Conservation (phyloP, 2,888 invertebrate genomes). For the Idaea straminata region DNA sequence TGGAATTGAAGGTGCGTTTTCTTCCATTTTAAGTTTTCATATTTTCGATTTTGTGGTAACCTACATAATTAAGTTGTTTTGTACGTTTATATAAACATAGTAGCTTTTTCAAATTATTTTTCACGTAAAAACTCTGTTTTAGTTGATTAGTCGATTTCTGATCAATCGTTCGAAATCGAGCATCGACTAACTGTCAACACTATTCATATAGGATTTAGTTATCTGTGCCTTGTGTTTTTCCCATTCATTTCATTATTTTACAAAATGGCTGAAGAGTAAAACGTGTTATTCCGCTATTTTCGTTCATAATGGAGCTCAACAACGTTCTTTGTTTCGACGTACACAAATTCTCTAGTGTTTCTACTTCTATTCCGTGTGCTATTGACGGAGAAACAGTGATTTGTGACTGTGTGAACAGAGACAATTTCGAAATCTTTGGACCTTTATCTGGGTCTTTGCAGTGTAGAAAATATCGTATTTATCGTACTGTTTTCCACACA, state of each 20-base stretch:
- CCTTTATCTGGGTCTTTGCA: constrained; percentile 39
- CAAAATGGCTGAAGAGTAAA: constrained; percentile 78
- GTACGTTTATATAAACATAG: no score
- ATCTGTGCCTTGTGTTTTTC: constrained; percentile 14
- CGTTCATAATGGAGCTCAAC: constrained; percentile 68
- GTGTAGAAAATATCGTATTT: constrained; percentile 19
- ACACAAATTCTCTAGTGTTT: constrained; percentile 52
- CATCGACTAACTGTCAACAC: not conserved
- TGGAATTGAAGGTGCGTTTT: no score
- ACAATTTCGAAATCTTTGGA: constrained; percentile 39
- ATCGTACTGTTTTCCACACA: constrained; percentile 48
- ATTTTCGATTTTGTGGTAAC: no score
- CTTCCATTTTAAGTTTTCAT: no score
- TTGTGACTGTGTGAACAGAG: constrained; percentile 50
- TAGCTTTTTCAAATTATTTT: not conserved
- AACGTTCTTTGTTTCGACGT: constrained; percentile 53
- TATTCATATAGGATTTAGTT: constrained; percentile 11
- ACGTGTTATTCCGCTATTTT: constrained; percentile 63
- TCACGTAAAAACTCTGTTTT: not conserved
- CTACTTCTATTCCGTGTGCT: constrained; percentile 12
- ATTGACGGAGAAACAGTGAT: constrained; percentile 41
- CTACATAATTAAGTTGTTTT: no score
- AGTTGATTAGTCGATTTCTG: constrained; percentile 7
- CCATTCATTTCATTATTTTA: constrained; percentile 35
- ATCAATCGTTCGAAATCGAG: not conserved